Base-by-base conservation (phyloP, 2,888 invertebrate species). In the Mythimna loreyi region DNA sequence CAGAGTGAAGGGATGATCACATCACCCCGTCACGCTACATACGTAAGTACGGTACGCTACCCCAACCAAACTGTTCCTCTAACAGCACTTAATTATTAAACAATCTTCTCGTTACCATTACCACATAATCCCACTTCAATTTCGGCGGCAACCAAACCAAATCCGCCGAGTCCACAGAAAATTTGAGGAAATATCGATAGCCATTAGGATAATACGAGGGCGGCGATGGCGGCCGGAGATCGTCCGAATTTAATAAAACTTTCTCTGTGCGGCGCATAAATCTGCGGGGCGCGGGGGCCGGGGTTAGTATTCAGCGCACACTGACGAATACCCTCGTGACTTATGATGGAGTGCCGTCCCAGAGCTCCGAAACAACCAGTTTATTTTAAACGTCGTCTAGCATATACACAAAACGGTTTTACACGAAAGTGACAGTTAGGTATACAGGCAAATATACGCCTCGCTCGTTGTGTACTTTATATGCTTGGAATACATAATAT, bases 171-270 rank as follows among this genome's bases (percentile, higher is more conserved):
- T 58, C 33, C 50, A 52, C 66, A 80, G 52, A 65, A 79, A 68
- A 80, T 67, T 52, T 50, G 56, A 68, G 68, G 60, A 67, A 83
- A 81, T 83, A 83, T 81, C 72, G 70, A 72, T 72, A 72, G 58
- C 72, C 65, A 81, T 85, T 83, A 85, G 65, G 72, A 83, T 85
- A 83, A 81, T 78, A 72, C 73, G 68, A 66, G 62, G 60, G 58
- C 49, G 49, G 49, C 49, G 23, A 21, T 23, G 43, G 52, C 52
- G 49, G 80, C 65, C 67, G 62, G 74, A 75, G 81, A 81, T 78
- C 72, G 72, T 55, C 75, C 63, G 70, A 85, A 83, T 83, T 81
- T 85, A 85, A 83, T 83, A 79, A 83, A 83, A 83, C 72, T 83
- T 81, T 77, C 69, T 78, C 81, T 59, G 75, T 57, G 57, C 56